Evolutionary conservation across 1,140 invertebrate genomes (phyloP).

Genomic region (Tetragnatha versicolor): DNA sequence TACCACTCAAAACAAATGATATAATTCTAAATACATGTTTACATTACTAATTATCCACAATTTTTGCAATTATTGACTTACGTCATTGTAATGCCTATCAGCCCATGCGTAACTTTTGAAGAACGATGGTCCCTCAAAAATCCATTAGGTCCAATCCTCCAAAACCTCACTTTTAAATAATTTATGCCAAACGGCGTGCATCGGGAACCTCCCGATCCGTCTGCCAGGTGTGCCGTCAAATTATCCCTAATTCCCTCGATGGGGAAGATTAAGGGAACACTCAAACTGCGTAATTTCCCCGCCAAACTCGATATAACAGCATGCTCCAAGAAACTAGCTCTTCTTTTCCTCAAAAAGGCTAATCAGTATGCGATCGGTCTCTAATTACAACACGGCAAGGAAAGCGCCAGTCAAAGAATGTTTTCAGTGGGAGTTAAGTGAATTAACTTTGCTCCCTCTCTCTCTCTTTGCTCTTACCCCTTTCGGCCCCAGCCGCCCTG

Average conservation of each 20-base stretch:
- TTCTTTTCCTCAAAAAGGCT: background rate
- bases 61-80: background rate
- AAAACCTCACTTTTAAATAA: background rate
- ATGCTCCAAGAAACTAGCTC: background rate
- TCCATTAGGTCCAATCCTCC: too few species aligned
- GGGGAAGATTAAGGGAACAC: background rate
- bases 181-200: background rate
- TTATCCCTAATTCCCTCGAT: too few species aligned
- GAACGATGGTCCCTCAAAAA: background rate
- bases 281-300: background rate
- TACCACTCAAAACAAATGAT: too few species aligned
- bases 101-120: background rate
- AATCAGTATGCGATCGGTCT: slow-evolving; percentile 1
- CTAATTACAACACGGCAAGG: background rate
- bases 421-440: background rate
- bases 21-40: too few species aligned
- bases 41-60: too few species aligned
- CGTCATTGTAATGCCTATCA: background rate
- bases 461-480: too few species aligned
- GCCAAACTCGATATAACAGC: background rate
- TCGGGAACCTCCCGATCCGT: background rate
- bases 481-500: too few species aligned
- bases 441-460: background rate
- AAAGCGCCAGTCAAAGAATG: background rate
- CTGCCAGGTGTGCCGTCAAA: background rate